phyloP scores from a whole-genome alignment of 2,888 invertebrate genomes.

The Emmelina monodactyla region DNA sequence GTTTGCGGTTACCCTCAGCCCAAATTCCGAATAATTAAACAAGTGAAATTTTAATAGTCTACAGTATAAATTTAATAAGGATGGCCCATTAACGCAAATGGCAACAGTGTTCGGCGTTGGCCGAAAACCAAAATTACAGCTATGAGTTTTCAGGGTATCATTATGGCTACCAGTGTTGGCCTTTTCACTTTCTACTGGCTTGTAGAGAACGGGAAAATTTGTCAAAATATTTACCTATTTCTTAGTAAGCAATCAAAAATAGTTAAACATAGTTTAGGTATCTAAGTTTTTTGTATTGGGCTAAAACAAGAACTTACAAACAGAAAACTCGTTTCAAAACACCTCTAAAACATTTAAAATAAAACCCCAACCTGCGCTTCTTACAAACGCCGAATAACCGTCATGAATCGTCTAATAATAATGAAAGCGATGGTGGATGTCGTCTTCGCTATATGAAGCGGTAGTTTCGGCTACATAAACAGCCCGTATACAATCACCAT shows the following conservation, averaged over 20 bases:
- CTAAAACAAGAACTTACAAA: too few species aligned
- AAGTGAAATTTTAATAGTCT: conserved; percentile 58
- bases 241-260: too few species aligned
- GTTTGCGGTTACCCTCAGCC: conserved; percentile 44
- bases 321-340: too few species aligned
- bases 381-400: conserved; percentile 54
- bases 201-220: too few species aligned
- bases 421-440: conserved; percentile 64
- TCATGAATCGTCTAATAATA: conserved; percentile 67
- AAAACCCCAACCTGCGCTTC: conserved; percentile 54
- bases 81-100: conserved; percentile 54
- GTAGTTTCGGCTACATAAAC: conserved; percentile 67
- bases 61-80: conserved; percentile 61
- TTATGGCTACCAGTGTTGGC: too few species aligned
- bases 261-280: too few species aligned
- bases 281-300: conserved; percentile 29
- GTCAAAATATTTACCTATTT: too few species aligned
- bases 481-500: conserved; percentile 52
- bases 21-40: conserved; percentile 59
- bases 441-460: conserved; percentile 65
- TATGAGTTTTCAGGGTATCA: too few species aligned
- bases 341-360: conserved; percentile 37
- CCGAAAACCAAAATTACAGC: conserved; percentile 60
- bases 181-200: too few species aligned
- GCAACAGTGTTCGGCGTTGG: conserved; percentile 53